Conservation (phyloP, 2,797 vertebrate species). For the Sebastolobus alascanus region DNA sequence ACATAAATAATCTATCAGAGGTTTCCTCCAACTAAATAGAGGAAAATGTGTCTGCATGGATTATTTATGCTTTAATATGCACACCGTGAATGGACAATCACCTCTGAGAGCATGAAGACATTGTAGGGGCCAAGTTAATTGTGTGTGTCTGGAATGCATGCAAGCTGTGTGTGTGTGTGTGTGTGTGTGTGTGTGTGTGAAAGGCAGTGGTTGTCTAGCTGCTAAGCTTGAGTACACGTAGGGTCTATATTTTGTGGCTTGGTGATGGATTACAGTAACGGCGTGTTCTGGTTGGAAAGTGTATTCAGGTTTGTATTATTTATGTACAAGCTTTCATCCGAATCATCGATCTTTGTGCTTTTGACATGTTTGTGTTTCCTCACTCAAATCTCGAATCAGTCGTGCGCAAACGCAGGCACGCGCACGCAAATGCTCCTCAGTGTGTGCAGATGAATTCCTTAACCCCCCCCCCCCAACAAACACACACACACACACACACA, state of each 20-base stretch:
- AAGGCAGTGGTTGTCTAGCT: conserved; percentile 22
- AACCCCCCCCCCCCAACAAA: not conserved
- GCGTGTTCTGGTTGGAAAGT: conserved; percentile 43
- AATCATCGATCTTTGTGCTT: conserved; percentile 56
- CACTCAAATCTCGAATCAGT: conserved; percentile 43
- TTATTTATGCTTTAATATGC: conserved; percentile 88
- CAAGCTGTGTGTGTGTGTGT: conserved; percentile 6
- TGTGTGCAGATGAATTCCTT: conserved; percentile 39
- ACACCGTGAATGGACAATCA: conserved; percentile 80
- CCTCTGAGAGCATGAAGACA: conserved; percentile 68
- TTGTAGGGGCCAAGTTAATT: conserved; percentile 65
- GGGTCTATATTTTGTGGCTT: conserved; percentile 25
- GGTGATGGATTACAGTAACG: conserved; percentile 68
- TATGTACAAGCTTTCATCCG: conserved; percentile 46
- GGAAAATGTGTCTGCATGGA: conserved; percentile 81
- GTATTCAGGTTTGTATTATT: conserved; percentile 65
- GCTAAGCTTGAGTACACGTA: conserved; percentile 38
- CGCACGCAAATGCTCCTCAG: not conserved
- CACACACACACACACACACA: not conserved
- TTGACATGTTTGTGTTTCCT: conserved; percentile 60
- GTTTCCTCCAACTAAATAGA: conserved; percentile 80
- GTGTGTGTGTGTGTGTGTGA: conserved; percentile 6
- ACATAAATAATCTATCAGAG: conserved; percentile 87
- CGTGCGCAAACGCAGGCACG: conserved; percentile 30
- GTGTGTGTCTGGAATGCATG: conserved; percentile 59